Evolutionary conservation across 2,888 invertebrate species (phyloP), one percentile per base, ranked within the genome.

Genomic region (Andricus quercusramuli): DNA sequence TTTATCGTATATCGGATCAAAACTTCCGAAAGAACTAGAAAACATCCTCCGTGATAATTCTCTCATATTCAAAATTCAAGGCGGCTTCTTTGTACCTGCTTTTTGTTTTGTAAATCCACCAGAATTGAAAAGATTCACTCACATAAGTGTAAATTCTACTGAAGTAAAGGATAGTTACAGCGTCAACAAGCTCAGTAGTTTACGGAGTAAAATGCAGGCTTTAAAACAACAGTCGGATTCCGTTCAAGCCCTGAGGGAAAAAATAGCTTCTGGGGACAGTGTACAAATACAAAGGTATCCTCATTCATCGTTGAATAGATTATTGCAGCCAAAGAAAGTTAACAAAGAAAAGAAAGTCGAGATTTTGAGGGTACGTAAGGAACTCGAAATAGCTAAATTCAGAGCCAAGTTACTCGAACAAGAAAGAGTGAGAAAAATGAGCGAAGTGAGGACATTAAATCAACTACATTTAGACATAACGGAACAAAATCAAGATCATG

Each of bases 11-110:
- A 94, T 97, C 66, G 96, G 96, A 76, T 95, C 95, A 76, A 95
- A 96, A 90, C 92, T 96, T 79, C 93, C 95, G 17, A 94, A 94
- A 86, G 95, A 96, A 89, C 95, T 95, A 65, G 95, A 96, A 3
- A 94, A 94, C 79, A 94, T 95, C 87, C 95, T 97, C 86, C 94
- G 94, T 90, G 93, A 94, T 70, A 96, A 97, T 91, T 95, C 97
- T 67, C 93, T 98, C 87, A 95, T 98, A 87, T 97, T 98, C 92
- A 96, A 97, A 93, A 95, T 98, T 94, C 96, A 96, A 83, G 97
- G 97, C 59, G 98, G 98, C 5, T 97, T 95, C 89, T 98, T 98
- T 91, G 96, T 96, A 62, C 94, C 94, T 85, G 91, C 93, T 25
- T 93, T 93, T 86, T 93, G 93, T 83, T 91, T 94, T 79, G 85